Conservation (phyloP, 2,888 invertebrate species). For the Xanthorhoe designata region DNA sequence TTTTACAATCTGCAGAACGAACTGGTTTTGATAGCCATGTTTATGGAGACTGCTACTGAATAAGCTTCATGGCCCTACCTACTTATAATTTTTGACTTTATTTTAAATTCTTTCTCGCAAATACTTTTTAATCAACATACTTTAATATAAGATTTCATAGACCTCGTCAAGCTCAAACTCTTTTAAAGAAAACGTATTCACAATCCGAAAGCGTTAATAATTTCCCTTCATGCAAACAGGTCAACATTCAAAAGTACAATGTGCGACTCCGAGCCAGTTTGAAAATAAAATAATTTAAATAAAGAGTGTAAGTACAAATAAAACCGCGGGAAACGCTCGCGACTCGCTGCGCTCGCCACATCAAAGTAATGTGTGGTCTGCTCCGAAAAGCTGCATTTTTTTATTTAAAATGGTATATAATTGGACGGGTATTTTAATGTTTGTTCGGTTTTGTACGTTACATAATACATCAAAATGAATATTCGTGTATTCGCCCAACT, state of each 20-base stretch:
- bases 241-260: slow-evolving; percentile 11
- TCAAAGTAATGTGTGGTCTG: slow-evolving; percentile 29
- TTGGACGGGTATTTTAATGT: slow-evolving; percentile 4
- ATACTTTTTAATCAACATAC: too few species aligned
- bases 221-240: not conserved
- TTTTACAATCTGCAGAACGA: slow-evolving; percentile 51
- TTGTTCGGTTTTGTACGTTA: not conserved
- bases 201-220: not conserved
- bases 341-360: slow-evolving; percentile 27
- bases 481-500: too few species aligned
- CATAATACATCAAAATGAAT: not conserved
- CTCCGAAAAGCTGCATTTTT: slow-evolving; percentile 16
- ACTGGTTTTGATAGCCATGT: slow-evolving; percentile 45
- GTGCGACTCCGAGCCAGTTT: not conserved
- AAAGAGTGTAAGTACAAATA: slow-evolving; percentile 21
- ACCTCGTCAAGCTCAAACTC: too few species aligned
- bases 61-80: slow-evolving; percentile 21
- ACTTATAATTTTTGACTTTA: slow-evolving; percentile 8
- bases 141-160: too few species aligned
- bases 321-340: slow-evolving; percentile 17
- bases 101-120: not conserved
- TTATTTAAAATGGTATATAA: slow-evolving; percentile 5
- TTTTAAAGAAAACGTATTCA: not conserved
- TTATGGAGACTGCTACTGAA: slow-evolving; percentile 36
- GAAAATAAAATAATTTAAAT: slow-evolving; percentile 23